Evolutionary conservation across 2,797 vertebrate genomes (phyloP), one percentile per base, ranked within the genome.

Genomic region (Rhyacichthys aspro): DNA sequence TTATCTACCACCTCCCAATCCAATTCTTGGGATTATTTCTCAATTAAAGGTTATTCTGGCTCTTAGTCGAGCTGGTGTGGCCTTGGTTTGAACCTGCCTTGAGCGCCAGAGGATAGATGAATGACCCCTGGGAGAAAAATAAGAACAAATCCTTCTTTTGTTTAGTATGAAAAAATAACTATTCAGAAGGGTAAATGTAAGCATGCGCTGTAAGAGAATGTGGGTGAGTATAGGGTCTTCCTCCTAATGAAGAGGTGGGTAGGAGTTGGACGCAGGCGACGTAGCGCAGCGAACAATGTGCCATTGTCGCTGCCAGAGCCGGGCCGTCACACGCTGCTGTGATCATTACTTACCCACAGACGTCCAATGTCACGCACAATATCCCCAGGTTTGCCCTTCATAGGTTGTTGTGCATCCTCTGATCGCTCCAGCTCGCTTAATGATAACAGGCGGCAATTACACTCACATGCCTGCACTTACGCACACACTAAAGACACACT

Each of bases 271-370:
- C 8, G 50, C 34, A 37, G 70, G 67, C 55, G 49, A 62, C 34
- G 47, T 64, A 68, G 75, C 76, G 56, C 70, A 50, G 79, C 36
- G 59, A 87, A 86, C 85, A 81, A 82, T 63, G 67, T 66, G 74
- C 71, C 71, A 70, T 83, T 83, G 74, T 76, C 52, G 76, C 70
- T 3, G 74, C 77, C 62, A 5, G 78, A 79, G 18, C 81, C 63
- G 60, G 73, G 69, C 70, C 81, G 80, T 83, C 83, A 79, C 74
- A 83, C 57, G 57, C 33, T 46, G 61, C 87, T 84, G 66, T 79
- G 81, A 86, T 91, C 83, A 86, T 90, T 89, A 88, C 87, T 86
- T 87, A 85, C 76, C 78, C 77, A 70, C 83, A 85, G 83, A 88
- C 83, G 72, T 80, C 77, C 85, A 83, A 86, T 88, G 87, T 86